A percentile compares a stretch with the other conserved stretches of the same genome.
Evolutionary conservation across 2,113 vertebrate genomes (phyloP).

Genomic region (Turdus rufiventris): DNA sequence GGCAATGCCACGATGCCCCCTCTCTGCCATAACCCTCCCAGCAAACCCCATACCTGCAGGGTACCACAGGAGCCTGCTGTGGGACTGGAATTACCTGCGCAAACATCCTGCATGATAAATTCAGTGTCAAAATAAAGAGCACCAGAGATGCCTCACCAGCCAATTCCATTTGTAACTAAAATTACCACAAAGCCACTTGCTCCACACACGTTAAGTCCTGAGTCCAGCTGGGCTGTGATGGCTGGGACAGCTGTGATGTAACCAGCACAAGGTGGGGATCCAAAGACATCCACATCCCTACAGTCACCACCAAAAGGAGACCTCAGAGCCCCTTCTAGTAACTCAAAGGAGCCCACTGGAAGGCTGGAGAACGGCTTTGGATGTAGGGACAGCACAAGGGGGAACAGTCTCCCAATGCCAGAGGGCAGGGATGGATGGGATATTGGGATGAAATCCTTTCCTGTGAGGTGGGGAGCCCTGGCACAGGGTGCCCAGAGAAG

Average conservation of each 20-base stretch:
- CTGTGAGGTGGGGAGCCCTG: accelerated
- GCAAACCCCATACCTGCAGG: background rate
- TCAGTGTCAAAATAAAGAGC: background rate
- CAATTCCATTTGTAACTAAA: background rate
- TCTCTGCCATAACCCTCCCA: background rate
- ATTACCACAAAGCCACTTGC: background rate
- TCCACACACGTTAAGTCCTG: background rate
- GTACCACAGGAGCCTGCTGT: background rate
- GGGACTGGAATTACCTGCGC: background rate
- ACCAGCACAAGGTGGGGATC: background rate
- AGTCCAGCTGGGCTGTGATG: background rate
- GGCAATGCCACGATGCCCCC: background rate
- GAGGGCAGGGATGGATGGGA: background rate
- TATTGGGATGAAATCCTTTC: background rate
- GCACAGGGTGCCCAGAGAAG: background rate
- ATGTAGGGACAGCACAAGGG: background rate
- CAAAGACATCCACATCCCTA: background rate
- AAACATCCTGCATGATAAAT: background rate
- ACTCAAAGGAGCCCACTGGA: background rate
- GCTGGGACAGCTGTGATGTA: background rate
- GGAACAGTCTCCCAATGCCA: background rate
- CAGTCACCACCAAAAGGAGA: background rate
- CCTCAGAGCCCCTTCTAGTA: background rate
- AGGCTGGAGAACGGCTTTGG: background rate
- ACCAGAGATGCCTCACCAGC: background rate